These are phyloP conservation scores for Cacoxenus indagator DNA, from an alignment of 2,888 invertebrate genomes.

Conservation along the genomic window DNA sequence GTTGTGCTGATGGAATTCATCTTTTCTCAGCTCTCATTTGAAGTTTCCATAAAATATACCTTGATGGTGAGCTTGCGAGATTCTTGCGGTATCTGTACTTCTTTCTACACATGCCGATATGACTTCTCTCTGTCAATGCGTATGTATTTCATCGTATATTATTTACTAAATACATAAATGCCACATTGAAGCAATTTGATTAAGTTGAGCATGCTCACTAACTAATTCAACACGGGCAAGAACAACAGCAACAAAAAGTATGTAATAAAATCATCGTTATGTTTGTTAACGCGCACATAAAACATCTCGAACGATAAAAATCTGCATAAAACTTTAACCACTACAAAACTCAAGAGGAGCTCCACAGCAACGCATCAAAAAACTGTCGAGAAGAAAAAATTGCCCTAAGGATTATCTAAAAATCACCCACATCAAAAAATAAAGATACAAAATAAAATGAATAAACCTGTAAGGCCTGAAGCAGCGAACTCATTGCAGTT, in stretches of 20 bases:
- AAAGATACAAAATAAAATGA: slow-evolving; percentile 8
- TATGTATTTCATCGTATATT: too few species aligned
- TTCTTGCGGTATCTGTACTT: too few species aligned
- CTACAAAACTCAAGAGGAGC: slow-evolving; percentile 8
- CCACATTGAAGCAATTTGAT: not conserved
- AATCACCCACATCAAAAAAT: slow-evolving; percentile 47
- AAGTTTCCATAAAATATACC: too few species aligned
- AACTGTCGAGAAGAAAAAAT: not conserved
- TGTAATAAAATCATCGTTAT: too few species aligned
- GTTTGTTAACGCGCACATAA: slow-evolving; percentile 14
- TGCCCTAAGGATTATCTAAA: slow-evolving; percentile 41
- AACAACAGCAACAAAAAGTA: not conserved
- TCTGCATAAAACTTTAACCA: slow-evolving; percentile 10
- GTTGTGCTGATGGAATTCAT: too few species aligned
- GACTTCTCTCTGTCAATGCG: too few species aligned
- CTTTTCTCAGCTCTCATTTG: too few species aligned
- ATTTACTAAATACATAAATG: too few species aligned
- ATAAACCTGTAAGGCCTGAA: not conserved
- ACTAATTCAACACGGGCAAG: not conserved
- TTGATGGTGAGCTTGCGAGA: too few species aligned
- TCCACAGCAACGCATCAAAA: not conserved
- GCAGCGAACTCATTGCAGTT: not conserved
- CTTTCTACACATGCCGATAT: too few species aligned
- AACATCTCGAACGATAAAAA: slow-evolving; percentile 8
- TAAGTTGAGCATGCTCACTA: not conserved